Conservation (phyloP, 2,888 invertebrate genomes). For the Lycocerus yunnanus region DNA sequence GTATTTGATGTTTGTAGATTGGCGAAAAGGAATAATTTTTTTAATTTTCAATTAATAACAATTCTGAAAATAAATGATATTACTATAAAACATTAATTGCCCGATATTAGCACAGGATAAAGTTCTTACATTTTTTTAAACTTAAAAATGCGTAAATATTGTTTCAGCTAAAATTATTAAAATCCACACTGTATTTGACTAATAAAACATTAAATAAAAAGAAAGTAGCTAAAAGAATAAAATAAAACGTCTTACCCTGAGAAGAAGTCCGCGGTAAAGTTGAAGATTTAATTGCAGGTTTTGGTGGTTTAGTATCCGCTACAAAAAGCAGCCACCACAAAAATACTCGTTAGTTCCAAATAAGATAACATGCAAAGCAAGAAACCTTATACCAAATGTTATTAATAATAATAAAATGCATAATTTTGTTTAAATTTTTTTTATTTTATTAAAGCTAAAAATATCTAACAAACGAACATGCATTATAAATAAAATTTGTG, state of each 20-base stretch:
- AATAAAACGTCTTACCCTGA: constrained; percentile 73
- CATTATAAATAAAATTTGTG: neutral
- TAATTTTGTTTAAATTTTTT: neutral
- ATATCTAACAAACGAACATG: neutral
- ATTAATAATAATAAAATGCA: neutral
- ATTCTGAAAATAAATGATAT: too few relatives aligned
- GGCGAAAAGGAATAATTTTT: too few relatives aligned
- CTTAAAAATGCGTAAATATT: neutral
- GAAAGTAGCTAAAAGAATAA: neutral
- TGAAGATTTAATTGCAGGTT: constrained; percentile 96
- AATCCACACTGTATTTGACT: neutral
- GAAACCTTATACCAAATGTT: neutral
- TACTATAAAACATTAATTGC: too few relatives aligned
- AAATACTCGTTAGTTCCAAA: constrained; percentile 45
- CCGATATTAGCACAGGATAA: too few relatives aligned
- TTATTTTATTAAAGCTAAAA: neutral
- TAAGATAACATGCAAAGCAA: constrained; percentile 21
- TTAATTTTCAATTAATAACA: too few relatives aligned
- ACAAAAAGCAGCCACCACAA: constrained; percentile 52
- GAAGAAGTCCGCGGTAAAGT: constrained; percentile 92
- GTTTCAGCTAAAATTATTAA: neutral
- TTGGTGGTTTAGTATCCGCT: constrained; percentile 94
- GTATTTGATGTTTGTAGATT: too few relatives aligned
- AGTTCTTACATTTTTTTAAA: neutral
- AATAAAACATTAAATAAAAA: neutral